A percentile compares a stretch with the other conserved stretches of the same genome.
These are phyloP conservation scores for Lithosia quadra DNA, from an alignment of 2,888 invertebrate species.

Conservation along the genomic window DNA sequence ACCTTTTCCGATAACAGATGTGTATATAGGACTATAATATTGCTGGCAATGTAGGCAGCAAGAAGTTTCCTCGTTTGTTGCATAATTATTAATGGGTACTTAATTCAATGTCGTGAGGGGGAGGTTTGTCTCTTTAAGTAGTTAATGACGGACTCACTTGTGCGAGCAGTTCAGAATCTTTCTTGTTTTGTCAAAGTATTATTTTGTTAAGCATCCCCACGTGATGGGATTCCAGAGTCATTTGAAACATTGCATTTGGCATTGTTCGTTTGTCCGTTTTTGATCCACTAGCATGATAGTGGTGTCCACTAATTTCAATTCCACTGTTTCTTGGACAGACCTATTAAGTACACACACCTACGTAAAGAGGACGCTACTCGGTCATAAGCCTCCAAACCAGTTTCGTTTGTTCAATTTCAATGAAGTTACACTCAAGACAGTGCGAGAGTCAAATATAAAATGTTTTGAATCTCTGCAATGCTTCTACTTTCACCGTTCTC, in stretches of 20 bases:
- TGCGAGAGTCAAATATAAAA: conserved; percentile 42
- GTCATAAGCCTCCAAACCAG: conserved; percentile 40
- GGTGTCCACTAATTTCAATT: background rate
- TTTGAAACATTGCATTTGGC: background rate
- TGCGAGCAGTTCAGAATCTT: background rate
- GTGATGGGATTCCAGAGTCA: too few species aligned
- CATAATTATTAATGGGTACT: too few species aligned
- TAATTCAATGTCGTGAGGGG: too few species aligned
- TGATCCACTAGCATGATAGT: background rate
- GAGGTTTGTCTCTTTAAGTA: too few species aligned
- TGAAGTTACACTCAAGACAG: conserved; percentile 36
- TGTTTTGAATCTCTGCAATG: conserved; percentile 56
- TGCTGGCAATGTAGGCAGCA: too few species aligned
- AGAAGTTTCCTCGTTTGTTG: too few species aligned
- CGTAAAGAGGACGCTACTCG: conserved; percentile 31
- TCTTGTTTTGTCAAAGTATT: background rate
- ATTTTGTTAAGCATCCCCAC: too few species aligned
- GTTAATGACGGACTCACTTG: background rate
- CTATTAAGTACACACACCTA: conserved; percentile 41
- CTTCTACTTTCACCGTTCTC: conserved; percentile 74
- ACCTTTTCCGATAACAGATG: background rate
- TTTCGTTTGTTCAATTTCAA: conserved; percentile 40
- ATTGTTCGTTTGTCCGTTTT: background rate
- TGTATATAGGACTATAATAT: background rate
- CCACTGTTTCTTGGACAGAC: conserved; percentile 2